phyloP scores from a whole-genome alignment of 2,113 vertebrate genomes.

The Macroglossus sobrinus region DNA sequence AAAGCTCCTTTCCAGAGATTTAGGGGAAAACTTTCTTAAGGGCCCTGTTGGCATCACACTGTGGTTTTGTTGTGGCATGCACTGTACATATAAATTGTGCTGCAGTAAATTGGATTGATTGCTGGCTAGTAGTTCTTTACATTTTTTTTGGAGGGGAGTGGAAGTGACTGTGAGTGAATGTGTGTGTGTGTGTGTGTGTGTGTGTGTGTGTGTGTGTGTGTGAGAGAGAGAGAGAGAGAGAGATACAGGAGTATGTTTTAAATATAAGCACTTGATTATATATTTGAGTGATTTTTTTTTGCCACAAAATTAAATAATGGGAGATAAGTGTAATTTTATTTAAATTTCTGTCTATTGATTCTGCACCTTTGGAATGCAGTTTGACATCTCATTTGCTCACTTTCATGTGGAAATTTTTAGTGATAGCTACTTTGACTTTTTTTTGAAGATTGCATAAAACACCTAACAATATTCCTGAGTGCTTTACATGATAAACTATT shows the following conservation, averaged over 20 bases:
- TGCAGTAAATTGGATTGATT: conserved; percentile 76
- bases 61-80: conserved; percentile 77
- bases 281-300: conserved; percentile 41
- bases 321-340: not conserved
- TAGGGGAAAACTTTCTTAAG: conserved; percentile 76
- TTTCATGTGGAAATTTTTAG: conserved; percentile 51
- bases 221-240: too few species aligned
- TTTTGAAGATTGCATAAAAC: conserved; percentile 24
- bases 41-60: conserved; percentile 76
- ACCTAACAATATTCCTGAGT: not conserved
- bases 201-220: not conserved
- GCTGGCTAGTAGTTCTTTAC: conserved; percentile 51
- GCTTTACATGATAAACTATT: not conserved
- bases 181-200: not conserved
- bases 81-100: conserved; percentile 62
- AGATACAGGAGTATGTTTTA: not conserved
- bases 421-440: conserved; percentile 21
- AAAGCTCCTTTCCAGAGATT: conserved; percentile 80
- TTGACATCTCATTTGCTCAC: conserved; percentile 43
- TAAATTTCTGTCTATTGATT: not conserved
- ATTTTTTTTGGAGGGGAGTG: not conserved
- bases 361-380: conserved; percentile 40
- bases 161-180: too few species aligned
- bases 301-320: not conserved
- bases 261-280: conserved; percentile 20